Conservation (phyloP, 2,113 vertebrate genomes). For the Myotis yumanensis region DNA sequence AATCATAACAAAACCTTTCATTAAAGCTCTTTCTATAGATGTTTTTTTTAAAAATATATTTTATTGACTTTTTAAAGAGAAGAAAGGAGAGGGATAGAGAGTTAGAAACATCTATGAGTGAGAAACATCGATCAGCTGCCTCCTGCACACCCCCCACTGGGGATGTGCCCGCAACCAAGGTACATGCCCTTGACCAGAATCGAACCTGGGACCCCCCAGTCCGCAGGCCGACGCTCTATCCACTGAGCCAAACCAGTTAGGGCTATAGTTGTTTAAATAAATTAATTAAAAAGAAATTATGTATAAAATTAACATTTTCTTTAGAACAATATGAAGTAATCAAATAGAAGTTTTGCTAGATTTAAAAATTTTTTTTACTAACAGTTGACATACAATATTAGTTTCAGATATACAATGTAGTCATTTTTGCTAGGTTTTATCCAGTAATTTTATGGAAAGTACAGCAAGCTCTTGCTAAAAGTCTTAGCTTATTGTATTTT, state of each 20-base stretch:
- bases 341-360: background rate
- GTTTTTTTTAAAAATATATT: background rate
- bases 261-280: background rate
- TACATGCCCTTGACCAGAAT: too few relatives aligned
- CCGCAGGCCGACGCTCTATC: too few relatives aligned
- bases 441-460: conserved; percentile 27
- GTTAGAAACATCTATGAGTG: too few relatives aligned
- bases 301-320: background rate
- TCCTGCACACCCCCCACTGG: too few relatives aligned
- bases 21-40: background rate
- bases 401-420: background rate
- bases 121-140: too few relatives aligned
- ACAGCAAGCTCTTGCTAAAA: background rate
- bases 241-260: too few relatives aligned
- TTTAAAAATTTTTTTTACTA: background rate
- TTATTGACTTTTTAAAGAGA: too few relatives aligned
- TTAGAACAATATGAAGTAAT: conserved; percentile 16
- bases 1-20: background rate
- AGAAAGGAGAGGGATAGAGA: too few relatives aligned
- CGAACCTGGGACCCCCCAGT: too few relatives aligned
- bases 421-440: background rate
- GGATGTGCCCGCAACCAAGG: too few relatives aligned
- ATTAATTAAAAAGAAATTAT: background rate
- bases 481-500: background rate
- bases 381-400: background rate